These are phyloP conservation scores for Fulica atra DNA, from an alignment of 2,113 vertebrate species.

Conservation along the genomic window DNA sequence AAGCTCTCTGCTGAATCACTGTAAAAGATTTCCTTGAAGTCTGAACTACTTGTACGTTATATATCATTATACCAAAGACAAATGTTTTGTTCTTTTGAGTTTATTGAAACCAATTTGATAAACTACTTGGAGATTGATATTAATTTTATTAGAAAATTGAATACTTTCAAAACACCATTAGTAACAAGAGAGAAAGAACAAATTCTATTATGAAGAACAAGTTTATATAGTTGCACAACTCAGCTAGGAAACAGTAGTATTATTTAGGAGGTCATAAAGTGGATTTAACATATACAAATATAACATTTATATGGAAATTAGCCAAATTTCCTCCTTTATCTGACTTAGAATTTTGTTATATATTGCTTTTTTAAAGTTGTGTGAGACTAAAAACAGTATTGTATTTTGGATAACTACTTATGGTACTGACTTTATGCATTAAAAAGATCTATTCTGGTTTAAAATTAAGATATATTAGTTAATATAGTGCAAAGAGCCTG, in stretches of 20 bases:
- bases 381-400: neutral
- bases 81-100: slow-evolving; percentile 5
- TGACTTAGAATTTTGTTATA: neutral
- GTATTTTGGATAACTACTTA: neutral
- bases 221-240: neutral
- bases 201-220: neutral
- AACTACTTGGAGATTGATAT: neutral
- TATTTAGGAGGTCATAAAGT: neutral
- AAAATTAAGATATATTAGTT: neutral
- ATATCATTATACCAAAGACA: neutral
- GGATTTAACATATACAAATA: neutral
- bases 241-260: neutral
- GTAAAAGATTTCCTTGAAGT: neutral
- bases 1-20: neutral
- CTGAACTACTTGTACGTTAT: neutral
- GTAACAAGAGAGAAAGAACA: neutral
- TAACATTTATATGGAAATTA: neutral
- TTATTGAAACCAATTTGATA: neutral
- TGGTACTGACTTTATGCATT: neutral
- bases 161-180: neutral
- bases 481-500: slow-evolving; percentile 8
- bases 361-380: neutral
- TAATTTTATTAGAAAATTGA: neutral
- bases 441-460: neutral
- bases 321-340: neutral